Percentiles rank a stretch among this genome's conserved stretches.
Conservation (phyloP, 1,140 invertebrate genomes). For the Leptonema lineaticorne region DNA sequence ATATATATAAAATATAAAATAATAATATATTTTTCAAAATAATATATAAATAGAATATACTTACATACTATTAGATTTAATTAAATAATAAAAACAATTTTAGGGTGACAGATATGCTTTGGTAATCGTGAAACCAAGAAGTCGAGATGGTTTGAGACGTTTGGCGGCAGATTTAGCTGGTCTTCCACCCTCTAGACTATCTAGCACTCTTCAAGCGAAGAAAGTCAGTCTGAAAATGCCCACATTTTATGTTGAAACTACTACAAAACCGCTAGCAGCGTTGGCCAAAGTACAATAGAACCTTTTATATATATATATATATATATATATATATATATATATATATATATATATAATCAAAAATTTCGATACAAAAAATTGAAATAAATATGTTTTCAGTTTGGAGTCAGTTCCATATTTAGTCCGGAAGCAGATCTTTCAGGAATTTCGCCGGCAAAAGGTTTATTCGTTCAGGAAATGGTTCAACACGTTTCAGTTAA, state of each 20-base stretch:
- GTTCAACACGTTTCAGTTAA: conserved; percentile 63
- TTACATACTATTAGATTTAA: too few species aligned
- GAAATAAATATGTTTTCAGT: conserved; percentile 50
- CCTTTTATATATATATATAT: too few species aligned
- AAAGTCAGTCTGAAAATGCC: conserved; percentile 51
- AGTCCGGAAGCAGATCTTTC: conserved; percentile 57
- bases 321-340: too few species aligned
- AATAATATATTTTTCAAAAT: too few species aligned
- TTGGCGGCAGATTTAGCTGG: conserved; percentile 52
- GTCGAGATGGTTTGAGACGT: conserved; percentile 55
- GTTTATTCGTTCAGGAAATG: conserved; percentile 61
- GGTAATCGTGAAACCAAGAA: conserved; percentile 56
- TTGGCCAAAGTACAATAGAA: conserved; percentile 51
- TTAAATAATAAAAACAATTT: too few species aligned
- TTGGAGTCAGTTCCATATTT: conserved; percentile 61
- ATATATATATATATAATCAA: too few species aligned
- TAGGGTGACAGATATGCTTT: conserved; percentile 60
- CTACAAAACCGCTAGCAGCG: conserved; percentile 54
- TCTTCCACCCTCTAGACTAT: conserved; percentile 49
- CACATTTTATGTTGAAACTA: conserved; percentile 53
- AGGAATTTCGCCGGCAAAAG: conserved; percentile 57
- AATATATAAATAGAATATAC: conserved; percentile 1
- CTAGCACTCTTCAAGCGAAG: conserved; percentile 47
- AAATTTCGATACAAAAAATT: too few species aligned
- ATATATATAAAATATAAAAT: too few species aligned